These are phyloP conservation scores for Dolichotis patagonum DNA, from an alignment of 2,113 vertebrate genomes.

Conservation along the genomic window DNA sequence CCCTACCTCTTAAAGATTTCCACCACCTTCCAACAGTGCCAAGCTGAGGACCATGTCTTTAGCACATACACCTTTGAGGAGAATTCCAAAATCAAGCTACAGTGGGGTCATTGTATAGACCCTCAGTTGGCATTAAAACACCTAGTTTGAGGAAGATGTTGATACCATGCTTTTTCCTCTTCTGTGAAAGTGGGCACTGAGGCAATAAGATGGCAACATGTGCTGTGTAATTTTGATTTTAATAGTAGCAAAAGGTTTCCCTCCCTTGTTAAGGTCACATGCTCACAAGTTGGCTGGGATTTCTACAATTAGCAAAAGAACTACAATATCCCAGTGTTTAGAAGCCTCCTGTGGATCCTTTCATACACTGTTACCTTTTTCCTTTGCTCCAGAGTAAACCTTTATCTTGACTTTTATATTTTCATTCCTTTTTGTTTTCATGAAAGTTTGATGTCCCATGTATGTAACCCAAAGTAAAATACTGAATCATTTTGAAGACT, in stretches of 20 bases:
- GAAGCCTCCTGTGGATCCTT: neutral
- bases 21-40: neutral
- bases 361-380: neutral
- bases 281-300: neutral
- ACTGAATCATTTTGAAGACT: constrained; percentile 35
- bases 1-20: neutral
- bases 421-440: neutral
- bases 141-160: neutral
- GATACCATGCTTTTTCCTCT: neutral
- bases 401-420: neutral
- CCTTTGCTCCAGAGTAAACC: neutral
- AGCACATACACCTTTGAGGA: neutral
- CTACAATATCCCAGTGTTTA: neutral
- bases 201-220: neutral
- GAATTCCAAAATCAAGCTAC: neutral
- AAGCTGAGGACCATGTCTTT: neutral
- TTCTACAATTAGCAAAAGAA: constrained; percentile 22
- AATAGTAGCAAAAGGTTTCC: neutral
- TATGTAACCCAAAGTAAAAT: neutral
- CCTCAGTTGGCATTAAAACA: neutral
- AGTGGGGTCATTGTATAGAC: neutral
- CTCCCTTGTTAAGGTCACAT: neutral
- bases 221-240: neutral
- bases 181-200: neutral
- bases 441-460: neutral